Evolutionary conservation across 2,113 vertebrate species (phyloP), one percentile per base, ranked within the genome.

Genomic region (Myotis yumanensis): DNA sequence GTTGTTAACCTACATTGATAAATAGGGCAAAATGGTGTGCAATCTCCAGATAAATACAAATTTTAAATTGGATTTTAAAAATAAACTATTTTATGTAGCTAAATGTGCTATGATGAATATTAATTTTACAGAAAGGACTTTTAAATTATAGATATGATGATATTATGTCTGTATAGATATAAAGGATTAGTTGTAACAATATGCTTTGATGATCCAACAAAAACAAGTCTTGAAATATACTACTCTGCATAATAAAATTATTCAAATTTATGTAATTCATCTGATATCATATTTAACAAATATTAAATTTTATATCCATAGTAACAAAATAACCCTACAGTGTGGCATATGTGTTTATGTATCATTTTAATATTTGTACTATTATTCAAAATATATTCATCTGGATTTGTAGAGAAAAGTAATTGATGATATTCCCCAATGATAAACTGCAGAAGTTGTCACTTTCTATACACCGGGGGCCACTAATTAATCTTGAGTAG

Each of bases 371-470:
- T 77, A 79, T 23, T 66, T 89, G 22, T 10, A 89, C 14, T 86
- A 22, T 94, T 92, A 94, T 84, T 30, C n/a, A 62, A 89, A 89
- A 52, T 84, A 86, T 94, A 94, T 94, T 91, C 75, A 89, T 87
- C 72, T 94, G 75, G 16, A 91, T 76, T 96, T 92, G 72, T 71
- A 95, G 28, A 85, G 40, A 15, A 96, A 84, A 85, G 59, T 81
- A 86, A 93, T 17, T 71, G 79, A 89, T 79, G 18, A 77, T 80
- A 81, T 93, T 94, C 35, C 81, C 51, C 48, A 89, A 28, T 87
- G 87, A 96, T 77, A 87, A 95, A 93, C 8, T 90, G 52, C 93
- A 94, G 87, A 92, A 5, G 71, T 16, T 87, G 76, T 92, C 92
- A 89, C 28, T 91, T 90, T 81, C n/a, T 81, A 51, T 46, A 76